Evolutionary conservation across 2,113 vertebrate genomes (phyloP).

Genomic region (Lipotes vexillifer): DNA sequence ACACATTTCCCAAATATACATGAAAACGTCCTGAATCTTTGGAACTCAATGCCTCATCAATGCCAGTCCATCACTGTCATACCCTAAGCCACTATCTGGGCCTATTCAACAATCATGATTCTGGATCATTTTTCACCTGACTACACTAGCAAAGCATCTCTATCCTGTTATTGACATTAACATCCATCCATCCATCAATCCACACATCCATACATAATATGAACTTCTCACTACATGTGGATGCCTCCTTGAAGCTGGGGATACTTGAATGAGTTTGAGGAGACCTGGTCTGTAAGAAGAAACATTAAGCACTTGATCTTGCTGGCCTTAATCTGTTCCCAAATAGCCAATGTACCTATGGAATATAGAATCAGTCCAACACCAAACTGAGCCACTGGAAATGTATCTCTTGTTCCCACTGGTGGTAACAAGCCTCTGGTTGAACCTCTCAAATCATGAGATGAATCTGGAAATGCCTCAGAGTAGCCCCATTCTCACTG

Average conservation of each 20-base stretch:
- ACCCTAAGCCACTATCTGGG: too few relatives aligned
- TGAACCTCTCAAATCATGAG: not conserved
- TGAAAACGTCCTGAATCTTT: not conserved
- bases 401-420: not conserved
- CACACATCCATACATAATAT: not conserved
- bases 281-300: not conserved
- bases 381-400: not conserved
- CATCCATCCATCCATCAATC: too few relatives aligned
- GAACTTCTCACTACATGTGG: too few relatives aligned
- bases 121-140: not conserved
- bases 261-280: not conserved
- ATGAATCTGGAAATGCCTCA: not conserved
- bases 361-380: not conserved
- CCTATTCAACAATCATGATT: not conserved
- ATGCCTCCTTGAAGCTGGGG: not conserved
- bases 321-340: not conserved
- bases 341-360: not conserved
- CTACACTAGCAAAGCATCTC: not conserved
- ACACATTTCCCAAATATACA: not conserved
- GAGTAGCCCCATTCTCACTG: not conserved
- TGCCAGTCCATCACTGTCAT: not conserved
- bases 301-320: not conserved
- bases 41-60: not conserved
- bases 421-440: not conserved
- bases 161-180: not conserved